Conservation (phyloP, 1,140 invertebrate genomes). For the Macrobrachium rosenbergii region DNA sequence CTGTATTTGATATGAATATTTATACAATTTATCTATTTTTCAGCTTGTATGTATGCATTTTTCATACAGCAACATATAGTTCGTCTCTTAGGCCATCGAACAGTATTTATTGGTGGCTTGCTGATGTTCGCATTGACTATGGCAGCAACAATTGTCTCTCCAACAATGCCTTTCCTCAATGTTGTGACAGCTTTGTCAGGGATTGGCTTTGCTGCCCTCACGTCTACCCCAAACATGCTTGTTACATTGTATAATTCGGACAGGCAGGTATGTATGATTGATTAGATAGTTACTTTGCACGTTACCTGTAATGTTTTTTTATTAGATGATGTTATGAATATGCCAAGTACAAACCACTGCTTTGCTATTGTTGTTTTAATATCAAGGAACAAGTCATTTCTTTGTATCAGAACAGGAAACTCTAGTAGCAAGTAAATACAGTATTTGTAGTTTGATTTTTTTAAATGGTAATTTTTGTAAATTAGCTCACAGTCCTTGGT, state of each 20-base stretch:
- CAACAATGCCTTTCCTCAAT: constrained; percentile 70
- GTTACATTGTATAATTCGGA: constrained; percentile 71
- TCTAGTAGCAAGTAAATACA: no score
- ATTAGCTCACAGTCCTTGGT: no score
- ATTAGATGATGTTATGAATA: background rate
- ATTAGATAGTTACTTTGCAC: background rate
- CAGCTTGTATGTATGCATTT: constrained; percentile 71
- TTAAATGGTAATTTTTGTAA: no score
- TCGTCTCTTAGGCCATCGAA: constrained; percentile 68
- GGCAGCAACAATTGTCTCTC: constrained; percentile 70
- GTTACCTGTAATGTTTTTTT: background rate
- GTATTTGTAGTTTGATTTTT: no score
- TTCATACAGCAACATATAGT: constrained; percentile 71
- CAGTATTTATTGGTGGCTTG: constrained; percentile 71
- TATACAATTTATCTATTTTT: background rate
- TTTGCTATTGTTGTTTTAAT: no score
- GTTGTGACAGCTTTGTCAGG: constrained; percentile 72
- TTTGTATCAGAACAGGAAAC: no score
- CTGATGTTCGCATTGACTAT: constrained; percentile 70
- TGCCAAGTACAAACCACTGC: no score
- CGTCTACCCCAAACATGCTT: constrained; percentile 73
- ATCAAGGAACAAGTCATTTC: no score
- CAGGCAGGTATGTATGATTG: constrained; percentile 70
- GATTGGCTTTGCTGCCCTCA: constrained; percentile 72
- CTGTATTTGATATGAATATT: background rate